phyloP scores from a whole-genome alignment of 1,140 invertebrate species.

The Pogonognathellus flavescens region DNA sequence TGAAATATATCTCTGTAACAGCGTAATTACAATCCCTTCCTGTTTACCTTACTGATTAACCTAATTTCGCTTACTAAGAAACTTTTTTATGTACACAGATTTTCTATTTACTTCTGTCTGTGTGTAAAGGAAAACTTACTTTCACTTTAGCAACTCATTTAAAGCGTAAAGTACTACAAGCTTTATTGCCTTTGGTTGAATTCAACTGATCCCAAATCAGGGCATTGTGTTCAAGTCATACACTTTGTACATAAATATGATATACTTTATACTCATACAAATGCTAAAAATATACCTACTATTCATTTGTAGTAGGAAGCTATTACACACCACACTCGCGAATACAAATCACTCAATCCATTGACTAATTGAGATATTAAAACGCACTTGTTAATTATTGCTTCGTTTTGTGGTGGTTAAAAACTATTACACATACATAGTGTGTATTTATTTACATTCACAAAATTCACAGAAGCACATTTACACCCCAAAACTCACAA shows the following conservation, averaged over 20 bases:
- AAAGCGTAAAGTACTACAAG: too few relatives aligned
- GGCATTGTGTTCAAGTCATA: neutral
- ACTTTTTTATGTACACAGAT: neutral
- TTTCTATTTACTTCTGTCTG: neutral
- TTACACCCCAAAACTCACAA: neutral
- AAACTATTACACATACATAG: too few relatives aligned
- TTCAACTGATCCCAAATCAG: neutral
- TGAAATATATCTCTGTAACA: conserved; percentile 20
- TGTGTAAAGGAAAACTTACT: neutral
- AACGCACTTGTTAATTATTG: neutral
- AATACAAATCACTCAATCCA: neutral
- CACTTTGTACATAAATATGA: neutral
- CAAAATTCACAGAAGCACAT: neutral
- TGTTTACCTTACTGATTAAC: neutral
- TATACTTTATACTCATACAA: neutral
- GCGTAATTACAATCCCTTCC: neutral
- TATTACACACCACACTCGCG: neutral
- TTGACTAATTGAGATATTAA: conserved; percentile 20
- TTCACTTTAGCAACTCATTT: too few relatives aligned
- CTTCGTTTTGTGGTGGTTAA: too few relatives aligned
- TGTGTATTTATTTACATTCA: too few relatives aligned
- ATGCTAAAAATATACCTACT: neutral
- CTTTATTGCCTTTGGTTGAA: neutral
- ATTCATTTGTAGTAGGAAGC: neutral
- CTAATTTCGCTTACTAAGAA: neutral